Evolutionary conservation across 2,113 vertebrate genomes (phyloP).

Genomic region (Cricetomys ansorgei): DNA sequence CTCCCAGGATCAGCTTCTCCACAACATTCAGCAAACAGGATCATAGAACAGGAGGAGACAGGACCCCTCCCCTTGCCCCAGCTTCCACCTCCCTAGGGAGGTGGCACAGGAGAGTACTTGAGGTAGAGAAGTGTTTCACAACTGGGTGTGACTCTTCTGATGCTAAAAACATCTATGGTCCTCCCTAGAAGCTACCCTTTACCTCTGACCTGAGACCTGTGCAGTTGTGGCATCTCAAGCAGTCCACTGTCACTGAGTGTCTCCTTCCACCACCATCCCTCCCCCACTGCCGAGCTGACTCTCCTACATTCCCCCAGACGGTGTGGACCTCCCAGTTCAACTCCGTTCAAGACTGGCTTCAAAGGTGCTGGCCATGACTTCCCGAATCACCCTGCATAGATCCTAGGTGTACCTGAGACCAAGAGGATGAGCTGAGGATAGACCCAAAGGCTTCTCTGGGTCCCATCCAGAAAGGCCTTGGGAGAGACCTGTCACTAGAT

Average conservation of each 20-base stretch:
- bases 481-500: neutral
- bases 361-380: neutral
- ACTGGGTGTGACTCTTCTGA: neutral
- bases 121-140: constrained; percentile 14
- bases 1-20: neutral
- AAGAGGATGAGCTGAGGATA: neutral
- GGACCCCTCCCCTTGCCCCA: neutral
- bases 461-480: neutral
- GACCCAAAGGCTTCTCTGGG: neutral
- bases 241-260: neutral
- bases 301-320: neutral
- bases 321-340: neutral
- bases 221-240: neutral
- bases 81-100: neutral
- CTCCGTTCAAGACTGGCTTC: constrained; percentile 1
- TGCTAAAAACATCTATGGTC: neutral
- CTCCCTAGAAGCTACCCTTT: neutral
- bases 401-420: neutral
- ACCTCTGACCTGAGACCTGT: neutral
- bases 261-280: neutral
- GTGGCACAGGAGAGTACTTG: neutral
- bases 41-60: neutral
- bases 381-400: neutral
- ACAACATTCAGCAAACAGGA: neutral
- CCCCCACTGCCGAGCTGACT: neutral